Conservation (phyloP, 2,113 vertebrate species). For the Hippopotamus amphibius region DNA sequence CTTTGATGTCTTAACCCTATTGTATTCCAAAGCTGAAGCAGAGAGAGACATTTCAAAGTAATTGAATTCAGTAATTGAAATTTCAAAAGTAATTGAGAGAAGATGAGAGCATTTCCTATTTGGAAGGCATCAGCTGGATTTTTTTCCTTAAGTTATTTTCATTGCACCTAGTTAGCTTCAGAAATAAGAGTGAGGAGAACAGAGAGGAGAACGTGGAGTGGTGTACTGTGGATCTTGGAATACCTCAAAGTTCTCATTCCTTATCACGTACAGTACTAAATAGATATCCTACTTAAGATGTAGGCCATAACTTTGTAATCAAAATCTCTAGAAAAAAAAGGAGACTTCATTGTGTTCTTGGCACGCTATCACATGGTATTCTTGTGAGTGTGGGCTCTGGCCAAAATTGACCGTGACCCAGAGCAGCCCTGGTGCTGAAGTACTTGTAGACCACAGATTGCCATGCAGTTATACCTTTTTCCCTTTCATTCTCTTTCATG, state of each 20-base stretch:
- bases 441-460: neutral
- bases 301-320: neutral
- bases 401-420: slow-evolving; percentile 33
- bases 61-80: slow-evolving; percentile 54
- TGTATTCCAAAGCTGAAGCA: slow-evolving; percentile 15
- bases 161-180: neutral
- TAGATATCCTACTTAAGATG: neutral
- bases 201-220: neutral
- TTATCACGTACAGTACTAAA: neutral
- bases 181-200: neutral
- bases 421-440: slow-evolving; percentile 34
- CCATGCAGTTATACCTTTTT: neutral
- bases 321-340: neutral
- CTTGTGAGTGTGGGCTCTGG: slow-evolving; percentile 30
- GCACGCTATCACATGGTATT: neutral
- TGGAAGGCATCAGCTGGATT: neutral
- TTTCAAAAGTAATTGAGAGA: slow-evolving; percentile 49
- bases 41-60: slow-evolving; percentile 11
- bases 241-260: neutral
- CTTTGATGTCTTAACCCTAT: neutral
- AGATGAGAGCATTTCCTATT: slow-evolving; percentile 43
- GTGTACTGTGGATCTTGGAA: neutral
- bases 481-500: neutral
- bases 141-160: neutral
- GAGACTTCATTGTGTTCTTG: neutral